These are phyloP conservation scores for Procavia capensis DNA, from an alignment of 2,113 vertebrate species.

Conservation along the genomic window DNA sequence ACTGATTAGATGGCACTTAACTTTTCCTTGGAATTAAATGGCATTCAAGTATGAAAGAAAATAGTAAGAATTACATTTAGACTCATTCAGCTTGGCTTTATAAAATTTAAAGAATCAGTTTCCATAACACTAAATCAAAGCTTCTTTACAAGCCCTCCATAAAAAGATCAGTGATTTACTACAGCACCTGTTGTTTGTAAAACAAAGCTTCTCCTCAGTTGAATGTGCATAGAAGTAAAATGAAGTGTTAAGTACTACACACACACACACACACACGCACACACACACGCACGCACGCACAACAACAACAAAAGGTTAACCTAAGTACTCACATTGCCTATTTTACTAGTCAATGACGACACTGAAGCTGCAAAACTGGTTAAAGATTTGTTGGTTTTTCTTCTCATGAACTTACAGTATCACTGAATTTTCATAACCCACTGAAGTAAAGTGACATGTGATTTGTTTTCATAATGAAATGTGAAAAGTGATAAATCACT, in stretches of 20 bases:
- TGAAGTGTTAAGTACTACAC: neutral
- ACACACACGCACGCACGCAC: too few relatives aligned
- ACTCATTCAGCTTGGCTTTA: conserved; percentile 24
- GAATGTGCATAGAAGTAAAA: neutral
- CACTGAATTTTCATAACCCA: neutral
- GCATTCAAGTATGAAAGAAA: conserved; percentile 60
- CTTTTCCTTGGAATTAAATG: conserved; percentile 71
- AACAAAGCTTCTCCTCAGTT: neutral
- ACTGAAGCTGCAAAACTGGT: neutral
- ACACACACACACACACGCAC: too few relatives aligned
- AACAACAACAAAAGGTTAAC: neutral
- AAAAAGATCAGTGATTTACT: conserved; percentile 58
- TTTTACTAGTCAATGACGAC: neutral
- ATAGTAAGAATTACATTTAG: conserved; percentile 50
- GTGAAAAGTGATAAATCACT: neutral
- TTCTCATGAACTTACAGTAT: neutral
- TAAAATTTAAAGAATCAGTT: conserved; percentile 61
- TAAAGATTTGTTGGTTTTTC: neutral
- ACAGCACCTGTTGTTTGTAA: conserved; percentile 59
- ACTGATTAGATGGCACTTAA: neutral
- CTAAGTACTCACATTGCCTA: neutral
- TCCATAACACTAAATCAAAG: conserved; percentile 56
- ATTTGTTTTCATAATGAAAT: neutral
- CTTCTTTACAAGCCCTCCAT: conserved; percentile 55
- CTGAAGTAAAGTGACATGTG: neutral